Conservation (phyloP, 2,888 invertebrate species). For the Galeopsomyia nigrocyanea region DNA sequence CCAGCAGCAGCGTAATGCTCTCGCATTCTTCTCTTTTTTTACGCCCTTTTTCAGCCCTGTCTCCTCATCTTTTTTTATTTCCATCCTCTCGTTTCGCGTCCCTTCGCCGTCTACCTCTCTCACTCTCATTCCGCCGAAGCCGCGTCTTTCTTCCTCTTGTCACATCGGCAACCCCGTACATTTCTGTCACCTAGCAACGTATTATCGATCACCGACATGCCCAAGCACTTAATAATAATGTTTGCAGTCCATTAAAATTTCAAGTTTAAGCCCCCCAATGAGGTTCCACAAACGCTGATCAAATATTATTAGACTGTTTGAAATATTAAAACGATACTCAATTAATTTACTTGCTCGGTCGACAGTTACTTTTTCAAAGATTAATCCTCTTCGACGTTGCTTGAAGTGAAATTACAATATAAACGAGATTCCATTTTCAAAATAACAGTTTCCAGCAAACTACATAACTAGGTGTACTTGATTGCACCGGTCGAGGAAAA, state of each 20-base stretch:
- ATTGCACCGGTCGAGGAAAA: no score
- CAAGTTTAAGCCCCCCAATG: slow-evolving; percentile 20
- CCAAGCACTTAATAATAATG: slow-evolving; percentile 49
- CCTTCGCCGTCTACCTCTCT: slow-evolving; percentile 36
- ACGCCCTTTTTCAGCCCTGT: slow-evolving; percentile 36
- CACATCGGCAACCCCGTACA: slow-evolving; percentile 44
- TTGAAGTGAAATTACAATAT: no score
- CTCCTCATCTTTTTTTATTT: slow-evolving; percentile 31
- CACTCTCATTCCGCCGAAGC: slow-evolving; percentile 30
- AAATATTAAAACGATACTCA: no score
- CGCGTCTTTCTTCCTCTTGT: slow-evolving; percentile 41
- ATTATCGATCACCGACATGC: slow-evolving; percentile 49
- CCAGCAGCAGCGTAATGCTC: slow-evolving; percentile 18
- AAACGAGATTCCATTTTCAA: no score
- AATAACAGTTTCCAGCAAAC: no score
- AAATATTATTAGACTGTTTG: no score
- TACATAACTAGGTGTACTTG: no score
- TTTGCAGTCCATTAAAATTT: slow-evolving; percentile 47
- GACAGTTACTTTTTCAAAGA: no score
- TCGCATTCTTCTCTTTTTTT: slow-evolving; percentile 32
- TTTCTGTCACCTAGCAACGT: slow-evolving; percentile 52
- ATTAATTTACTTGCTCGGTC: no score
- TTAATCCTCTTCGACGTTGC: no score
- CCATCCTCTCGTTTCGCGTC: slow-evolving; percentile 26
- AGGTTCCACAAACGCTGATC: no score